Evolutionary conservation across 53 echinoderm and acorn worm genomes (phyloP), one percentile per base, ranked within the genome.

Genomic region (Holothuria scabra): DNA sequence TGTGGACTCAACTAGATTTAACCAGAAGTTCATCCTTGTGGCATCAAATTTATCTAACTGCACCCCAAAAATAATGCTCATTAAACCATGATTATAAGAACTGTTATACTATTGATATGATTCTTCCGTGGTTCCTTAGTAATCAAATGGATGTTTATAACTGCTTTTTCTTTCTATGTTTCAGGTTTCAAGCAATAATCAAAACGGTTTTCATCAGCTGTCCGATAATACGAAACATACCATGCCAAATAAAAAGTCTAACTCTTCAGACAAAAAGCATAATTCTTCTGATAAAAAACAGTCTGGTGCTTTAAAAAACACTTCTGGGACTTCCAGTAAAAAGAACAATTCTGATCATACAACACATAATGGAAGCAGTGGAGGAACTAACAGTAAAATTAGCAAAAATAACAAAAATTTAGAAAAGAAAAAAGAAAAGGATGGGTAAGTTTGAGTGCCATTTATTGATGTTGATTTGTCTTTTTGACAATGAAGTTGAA

Each of bases 231-330:
- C 59, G 34, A 38, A 56, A 38, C 31, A 75, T 34, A 74, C 56
- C 34, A 75, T 74, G 85, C 82, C 82, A 72, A 85, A 72, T 60
- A 71, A 72, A 48, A 71, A 71, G 28, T 65, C 58, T 19, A 48
- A 72, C 28, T 71, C 85, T 33, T 72, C 30, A 34, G 85, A 64
- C 31, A 74, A 85, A 66, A 76, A 74, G 64, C 37, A 63, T 24
- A 30, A 28, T 57, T 21, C 78, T 29, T 28, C 29, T 8, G 78
- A 58, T 2, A 78, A 78, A 28, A 58, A 57, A 30, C 72, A 72
- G 72, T 8, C 72, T 34, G 37, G 72, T 49, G 6, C 44, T 38
- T 44, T 48, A 20, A 72, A 72, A 72, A 52, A 52, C 2, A 18
- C 18, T 52, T 16, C 52, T 52, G 52, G 21, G 25, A 35, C 34